Percentiles rank a stretch among this genome's conserved stretches.
phyloP scores from a whole-genome alignment of 2,113 vertebrate genomes.

The Gymnorhina tibicen region DNA sequence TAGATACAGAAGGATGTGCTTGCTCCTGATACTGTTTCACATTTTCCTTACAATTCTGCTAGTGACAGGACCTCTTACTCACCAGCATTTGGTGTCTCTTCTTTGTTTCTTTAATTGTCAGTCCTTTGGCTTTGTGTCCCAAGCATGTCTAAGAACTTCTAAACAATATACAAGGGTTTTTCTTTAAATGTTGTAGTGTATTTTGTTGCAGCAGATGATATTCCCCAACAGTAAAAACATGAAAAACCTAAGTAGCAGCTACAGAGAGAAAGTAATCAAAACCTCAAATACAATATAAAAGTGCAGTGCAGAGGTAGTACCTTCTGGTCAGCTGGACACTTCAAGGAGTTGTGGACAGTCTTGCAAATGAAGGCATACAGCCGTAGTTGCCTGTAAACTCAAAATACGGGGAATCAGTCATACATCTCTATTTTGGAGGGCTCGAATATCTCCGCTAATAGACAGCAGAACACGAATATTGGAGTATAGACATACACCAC shows the following conservation, averaged over 20 bases:
- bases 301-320: not conserved
- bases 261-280: not conserved
- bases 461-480: not conserved
- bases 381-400: not conserved
- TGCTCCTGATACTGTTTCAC: not conserved
- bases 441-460: not conserved
- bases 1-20: not conserved
- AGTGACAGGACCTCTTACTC: not conserved
- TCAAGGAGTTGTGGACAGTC: not conserved
- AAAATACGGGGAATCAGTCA: not conserved
- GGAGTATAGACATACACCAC: not conserved
- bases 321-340: not conserved
- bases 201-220: not conserved
- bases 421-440: not conserved
- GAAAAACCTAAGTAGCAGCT: not conserved
- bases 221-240: not conserved
- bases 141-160: not conserved
- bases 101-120: not conserved
- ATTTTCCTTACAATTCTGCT: not conserved
- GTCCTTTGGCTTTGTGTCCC: not conserved
- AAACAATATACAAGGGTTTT: not conserved
- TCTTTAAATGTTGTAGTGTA: not conserved
- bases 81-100: not conserved
- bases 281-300: not conserved
- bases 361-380: not conserved